Base-by-base conservation (phyloP, 2,113 vertebrate genomes). In the Entomyzon cyanotis region DNA sequence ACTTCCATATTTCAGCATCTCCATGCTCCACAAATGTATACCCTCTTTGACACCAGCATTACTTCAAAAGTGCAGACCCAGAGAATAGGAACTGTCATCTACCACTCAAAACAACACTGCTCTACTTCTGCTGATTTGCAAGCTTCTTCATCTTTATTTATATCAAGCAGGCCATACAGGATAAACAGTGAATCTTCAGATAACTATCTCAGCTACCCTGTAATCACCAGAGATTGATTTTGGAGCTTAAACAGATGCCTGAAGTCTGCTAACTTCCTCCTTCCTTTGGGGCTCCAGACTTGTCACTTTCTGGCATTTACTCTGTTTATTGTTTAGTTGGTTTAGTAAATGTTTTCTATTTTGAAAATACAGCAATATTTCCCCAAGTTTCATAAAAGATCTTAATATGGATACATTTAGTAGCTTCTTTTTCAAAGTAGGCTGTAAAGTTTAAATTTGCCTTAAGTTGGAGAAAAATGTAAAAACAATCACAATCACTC, bases 241-340 rank as follows among this genome's bases (percentile, higher is more conserved):
- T 60, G 53, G 16, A 76, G 15, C 19, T 3, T 55, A 73, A 85
- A 69, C 3, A 58, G 30, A 56, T 33, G 5, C 19, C 30, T 77
- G 7, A 73, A 80, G 5, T 16, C 6, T 60, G 6, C 11, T 84
- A 33, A 15, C 6, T 64, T 24, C 5, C 7, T 33, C 23, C 24
- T 65, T n/a, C 21, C 19, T 62, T 19, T 81, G 30, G 4, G 10
- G 5, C 47, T 75, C 24, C 62, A 49, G 12, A 27, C 19, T 30
- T 44, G 2, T 18, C 25, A 23, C 0, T 47, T 82, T 59, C 68
- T 64, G 28, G 0, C 16, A 53, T 14, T 62, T 37, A 39, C 5
- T 75, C 23, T 60, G 22, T 25, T 68, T 77, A 33, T 35, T 53
- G 17, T 19, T 58, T 5, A 22, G 24, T 15, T 73, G 33, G 5